These are phyloP conservation scores for Lagocephalus sceleratus DNA, from an alignment of 2,797 vertebrate genomes.

Conservation along the genomic window DNA sequence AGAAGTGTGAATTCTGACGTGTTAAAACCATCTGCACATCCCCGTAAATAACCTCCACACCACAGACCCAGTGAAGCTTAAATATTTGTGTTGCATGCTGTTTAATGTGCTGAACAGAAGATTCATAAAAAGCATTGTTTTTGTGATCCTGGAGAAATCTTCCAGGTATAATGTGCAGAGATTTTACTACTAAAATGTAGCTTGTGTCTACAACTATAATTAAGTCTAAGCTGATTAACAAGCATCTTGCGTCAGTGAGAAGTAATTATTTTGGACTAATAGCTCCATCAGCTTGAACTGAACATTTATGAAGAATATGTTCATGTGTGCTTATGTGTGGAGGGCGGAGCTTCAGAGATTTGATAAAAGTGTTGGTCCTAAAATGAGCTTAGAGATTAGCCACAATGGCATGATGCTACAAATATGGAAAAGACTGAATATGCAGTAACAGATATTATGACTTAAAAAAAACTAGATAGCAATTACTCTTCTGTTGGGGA, in stretches of 20 bases:
- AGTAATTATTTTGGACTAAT: constrained; percentile 58
- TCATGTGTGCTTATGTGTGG: not conserved
- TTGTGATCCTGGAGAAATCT: constrained; percentile 48
- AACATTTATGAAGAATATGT: not conserved
- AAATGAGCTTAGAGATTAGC: not conserved
- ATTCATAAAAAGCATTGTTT: constrained; percentile 12
- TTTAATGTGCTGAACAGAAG: constrained; percentile 24
- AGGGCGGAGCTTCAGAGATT: not conserved
- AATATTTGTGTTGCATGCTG: not conserved
- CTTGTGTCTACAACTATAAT: constrained; percentile 53
- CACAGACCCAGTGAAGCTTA: no score
- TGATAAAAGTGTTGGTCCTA: not conserved
- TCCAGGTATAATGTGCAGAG: constrained; percentile 41
- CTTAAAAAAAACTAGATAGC: no score
- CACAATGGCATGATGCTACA: no score
- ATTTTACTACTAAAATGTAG: constrained; percentile 26
- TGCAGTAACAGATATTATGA: no score
- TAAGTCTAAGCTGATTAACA: constrained; percentile 63
- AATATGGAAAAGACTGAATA: no score
- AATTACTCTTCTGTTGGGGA: no score
- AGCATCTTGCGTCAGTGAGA: constrained; percentile 45
- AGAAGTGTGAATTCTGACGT: no score
- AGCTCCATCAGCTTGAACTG: not conserved
- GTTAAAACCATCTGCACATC: no score
- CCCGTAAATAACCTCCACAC: no score